These are phyloP conservation scores for Chymomyza procnemis DNA, from an alignment of 2,888 invertebrate genomes.

Conservation along the genomic window DNA sequence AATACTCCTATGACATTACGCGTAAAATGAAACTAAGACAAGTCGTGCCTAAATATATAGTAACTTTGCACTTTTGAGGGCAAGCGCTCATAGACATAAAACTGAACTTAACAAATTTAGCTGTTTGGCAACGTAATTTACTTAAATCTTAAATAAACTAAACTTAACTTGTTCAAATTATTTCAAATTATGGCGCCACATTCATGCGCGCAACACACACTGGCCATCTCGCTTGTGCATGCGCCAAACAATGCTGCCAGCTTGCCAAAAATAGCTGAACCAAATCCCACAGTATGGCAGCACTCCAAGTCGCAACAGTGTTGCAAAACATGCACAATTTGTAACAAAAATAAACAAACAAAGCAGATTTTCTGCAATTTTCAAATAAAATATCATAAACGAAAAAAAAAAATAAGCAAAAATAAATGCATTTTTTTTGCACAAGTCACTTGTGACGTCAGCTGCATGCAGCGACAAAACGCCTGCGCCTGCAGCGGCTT, in stretches of 20 bases:
- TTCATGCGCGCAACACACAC: neutral
- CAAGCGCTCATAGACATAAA: too few relatives aligned
- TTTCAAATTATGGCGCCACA: neutral
- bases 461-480: neutral
- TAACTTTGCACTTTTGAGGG: too few relatives aligned
- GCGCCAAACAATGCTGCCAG: neutral
- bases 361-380: neutral
- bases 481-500: neutral
- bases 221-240: neutral
- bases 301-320: neutral
- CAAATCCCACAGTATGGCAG: neutral
- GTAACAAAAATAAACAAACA: neutral
- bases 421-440: too few relatives aligned
- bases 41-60: too few relatives aligned
- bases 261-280: neutral
- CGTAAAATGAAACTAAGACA: too few relatives aligned
- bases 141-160: too few relatives aligned
- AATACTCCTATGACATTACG: too few relatives aligned
- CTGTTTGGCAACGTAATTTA: too few relatives aligned
- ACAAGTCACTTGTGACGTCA: neutral
- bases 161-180: neutral
- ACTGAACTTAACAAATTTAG: too few relatives aligned
- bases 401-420: too few relatives aligned
- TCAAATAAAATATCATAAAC: neutral
- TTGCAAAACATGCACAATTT: neutral